A percentile compares a stretch with the other conserved stretches of the same genome.
Conservation (phyloP, 2,888 invertebrate species). For the Drosophila mimica region DNA sequence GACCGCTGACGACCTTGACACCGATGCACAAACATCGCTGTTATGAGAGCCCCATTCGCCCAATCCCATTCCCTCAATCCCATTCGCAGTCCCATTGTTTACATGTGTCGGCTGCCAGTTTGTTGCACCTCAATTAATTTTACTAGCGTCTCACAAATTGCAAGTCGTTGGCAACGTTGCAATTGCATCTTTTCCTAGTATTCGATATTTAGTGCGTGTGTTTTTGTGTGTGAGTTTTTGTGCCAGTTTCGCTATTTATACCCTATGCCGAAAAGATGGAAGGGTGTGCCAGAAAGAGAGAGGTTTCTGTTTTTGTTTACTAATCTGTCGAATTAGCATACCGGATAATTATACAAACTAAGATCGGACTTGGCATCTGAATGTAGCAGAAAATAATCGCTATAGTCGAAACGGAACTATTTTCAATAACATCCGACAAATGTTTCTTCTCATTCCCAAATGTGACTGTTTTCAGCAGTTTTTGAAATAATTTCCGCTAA, state of each 20-base stretch:
- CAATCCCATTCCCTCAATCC: slow-evolving; percentile 20
- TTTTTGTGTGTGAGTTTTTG: slow-evolving; percentile 37
- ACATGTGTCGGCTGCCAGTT: slow-evolving; percentile 55
- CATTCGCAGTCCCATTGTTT: slow-evolving; percentile 52
- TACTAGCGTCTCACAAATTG: slow-evolving; percentile 67
- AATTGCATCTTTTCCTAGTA: slow-evolving; percentile 42
- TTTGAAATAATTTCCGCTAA: background rate
- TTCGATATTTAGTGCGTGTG: slow-evolving; percentile 20
- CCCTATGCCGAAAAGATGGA: slow-evolving; percentile 29
- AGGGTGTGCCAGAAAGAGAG: slow-evolving; percentile 20
- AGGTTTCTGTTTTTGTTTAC: background rate
- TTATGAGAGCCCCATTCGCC: slow-evolving; percentile 38
- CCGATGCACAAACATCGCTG: slow-evolving; percentile 37
- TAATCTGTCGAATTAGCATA: background rate
- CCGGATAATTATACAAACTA: background rate
- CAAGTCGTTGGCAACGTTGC: slow-evolving; percentile 67
- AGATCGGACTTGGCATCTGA: background rate
- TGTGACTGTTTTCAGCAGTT: background rate
- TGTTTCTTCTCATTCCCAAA: background rate
- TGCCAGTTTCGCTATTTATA: slow-evolving; percentile 62
- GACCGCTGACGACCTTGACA: slow-evolving; percentile 47
- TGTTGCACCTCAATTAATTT: slow-evolving; percentile 76
- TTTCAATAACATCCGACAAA: background rate
- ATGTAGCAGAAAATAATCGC: background rate
- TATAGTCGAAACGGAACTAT: background rate